These are phyloP conservation scores for Caenorhabditis becei DNA, from an alignment of 2,888 invertebrate species.

Conservation along the genomic window DNA sequence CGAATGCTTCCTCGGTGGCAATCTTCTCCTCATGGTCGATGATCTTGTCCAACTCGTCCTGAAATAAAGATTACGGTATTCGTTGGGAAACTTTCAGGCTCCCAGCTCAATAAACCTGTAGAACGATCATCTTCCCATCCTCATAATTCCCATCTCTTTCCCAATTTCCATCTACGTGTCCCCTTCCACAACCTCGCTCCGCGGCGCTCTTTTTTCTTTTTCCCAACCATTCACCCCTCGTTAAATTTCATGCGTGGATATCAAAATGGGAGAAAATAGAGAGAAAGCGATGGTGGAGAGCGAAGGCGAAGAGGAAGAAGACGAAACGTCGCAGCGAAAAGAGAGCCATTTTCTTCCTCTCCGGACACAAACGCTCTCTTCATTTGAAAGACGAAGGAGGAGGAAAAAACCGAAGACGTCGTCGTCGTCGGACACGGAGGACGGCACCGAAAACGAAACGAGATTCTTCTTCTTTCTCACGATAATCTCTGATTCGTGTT, in stretches of 20 bases:
- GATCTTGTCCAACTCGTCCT: slow-evolving; percentile 32
- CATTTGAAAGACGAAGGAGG: slow-evolving; percentile 2
- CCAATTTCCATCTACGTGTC: slow-evolving; percentile 15
- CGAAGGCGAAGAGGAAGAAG: slow-evolving; percentile 1
- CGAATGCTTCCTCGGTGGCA: slow-evolving; percentile 48
- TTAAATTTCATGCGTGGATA: slow-evolving; percentile 24
- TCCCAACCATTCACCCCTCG: slow-evolving; percentile 49
- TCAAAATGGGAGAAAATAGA: slow-evolving; percentile 14
- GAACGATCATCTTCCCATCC: slow-evolving; percentile 26
- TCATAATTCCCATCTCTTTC: slow-evolving; percentile 47
- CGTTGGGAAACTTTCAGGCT: too few relatives aligned
- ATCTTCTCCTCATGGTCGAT: slow-evolving; percentile 48
- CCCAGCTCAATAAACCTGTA: neutral
- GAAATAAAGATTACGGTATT: slow-evolving; percentile 5
- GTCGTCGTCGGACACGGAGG: too few relatives aligned
- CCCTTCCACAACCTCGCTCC: slow-evolving; percentile 18
- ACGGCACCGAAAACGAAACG: slow-evolving; percentile 7
- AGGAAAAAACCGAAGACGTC: too few relatives aligned
- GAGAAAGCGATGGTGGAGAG: slow-evolving; percentile 7
- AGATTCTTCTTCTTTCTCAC: slow-evolving; percentile 24
- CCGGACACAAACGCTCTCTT: neutral
- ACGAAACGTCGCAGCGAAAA: neutral
- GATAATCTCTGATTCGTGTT: slow-evolving; percentile 25
- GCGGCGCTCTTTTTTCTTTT: slow-evolving; percentile 22
- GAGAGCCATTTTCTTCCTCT: neutral